These are phyloP conservation scores for Argentina silus DNA, from an alignment of 2,797 vertebrate genomes.

Conservation along the genomic window DNA sequence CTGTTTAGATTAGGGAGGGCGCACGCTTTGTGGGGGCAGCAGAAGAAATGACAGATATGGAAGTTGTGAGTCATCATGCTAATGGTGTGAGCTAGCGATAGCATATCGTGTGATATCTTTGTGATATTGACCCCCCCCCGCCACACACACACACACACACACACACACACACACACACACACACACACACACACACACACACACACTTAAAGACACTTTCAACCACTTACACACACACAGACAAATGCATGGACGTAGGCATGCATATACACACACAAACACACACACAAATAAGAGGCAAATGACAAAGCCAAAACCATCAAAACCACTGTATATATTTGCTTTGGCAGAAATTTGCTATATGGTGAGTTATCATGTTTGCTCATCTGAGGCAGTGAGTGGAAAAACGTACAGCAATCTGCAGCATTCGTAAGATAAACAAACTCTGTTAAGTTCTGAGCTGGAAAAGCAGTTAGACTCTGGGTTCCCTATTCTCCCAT, in stretches of 20 bases:
- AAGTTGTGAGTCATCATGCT: conserved; percentile 16
- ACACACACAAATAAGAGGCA: background rate
- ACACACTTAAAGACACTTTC: conserved; percentile 20
- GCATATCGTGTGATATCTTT: background rate
- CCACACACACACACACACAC: background rate
- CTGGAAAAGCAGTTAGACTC: too few relatives aligned
- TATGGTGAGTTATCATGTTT: background rate
- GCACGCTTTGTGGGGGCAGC: conserved; percentile 19
- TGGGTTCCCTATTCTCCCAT: background rate
- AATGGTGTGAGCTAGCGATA: conserved; percentile 2
- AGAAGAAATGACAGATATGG: conserved; percentile 19
- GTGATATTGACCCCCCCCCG: too few relatives aligned
- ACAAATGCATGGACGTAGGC: too few relatives aligned
- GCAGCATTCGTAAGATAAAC: background rate
- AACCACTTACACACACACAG: conserved; percentile 11
- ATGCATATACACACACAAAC: too few relatives aligned
- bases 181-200: conserved; percentile 17
- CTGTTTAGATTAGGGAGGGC: background rate
- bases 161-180: background rate
- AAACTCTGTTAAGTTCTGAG: background rate
- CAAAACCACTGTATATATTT: background rate
- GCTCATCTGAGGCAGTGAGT: background rate
- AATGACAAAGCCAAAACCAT: background rate
- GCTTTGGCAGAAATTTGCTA: background rate
- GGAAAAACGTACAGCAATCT: background rate